Base-by-base conservation (phyloP, 37 sponge, comb jelly and placozoan species). In the Beroe ovata region DNA sequence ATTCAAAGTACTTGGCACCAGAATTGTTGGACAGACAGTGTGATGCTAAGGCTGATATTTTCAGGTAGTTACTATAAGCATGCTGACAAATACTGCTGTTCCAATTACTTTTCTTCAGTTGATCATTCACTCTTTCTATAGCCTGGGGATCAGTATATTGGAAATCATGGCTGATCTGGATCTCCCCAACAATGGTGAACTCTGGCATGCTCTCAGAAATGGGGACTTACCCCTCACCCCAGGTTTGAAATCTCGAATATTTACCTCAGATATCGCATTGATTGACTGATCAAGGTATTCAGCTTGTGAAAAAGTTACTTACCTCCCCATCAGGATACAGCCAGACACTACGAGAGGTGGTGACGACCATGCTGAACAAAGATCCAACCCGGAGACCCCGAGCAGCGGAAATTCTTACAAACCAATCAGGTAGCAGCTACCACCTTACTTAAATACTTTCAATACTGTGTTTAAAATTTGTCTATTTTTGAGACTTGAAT, bases 1-100 rank as follows among this genome's bases (percentile, higher is more conserved):
- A 95, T 38, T 90, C 96, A 60, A 90, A 91, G 47, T 95, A 95
- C 71, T 60, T 95, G 69, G 96, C 96, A 16, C 94, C 92, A n/a
- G 96, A 95, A 54, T 72, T 95, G 20, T 60, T 95, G 88, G 30
- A 71, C n/a, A 81, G 91, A 60, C 38, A 91, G 37, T 95, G 94
- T 91, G 93, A 93, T 18, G 89, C 88, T 29, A 66, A 93, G 25
- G 94, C 94, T 38, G 96, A 95, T 32, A 89, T 95, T 0, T 95
- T 95, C 88, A 93, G 94, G 94, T 94, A 29, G n/a, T 60, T 29
- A 11, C 16, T 62, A n/a, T n/a, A n/a, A n/a, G n/a, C n/a, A n/a
- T n/a, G n/a, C n/a, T n/a, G n/a, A n/a, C n/a, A n/a, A n/a, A n/a
- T n/a, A n/a, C n/a, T n/a, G n/a, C n/a, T n/a, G n/a, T n/a, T n/a